A percentile compares a stretch with the other conserved stretches of the same genome.
These are phyloP conservation scores for Drosophila biarmipes DNA, from an alignment of 1,140 invertebrate genomes.

Conservation along the genomic window DNA sequence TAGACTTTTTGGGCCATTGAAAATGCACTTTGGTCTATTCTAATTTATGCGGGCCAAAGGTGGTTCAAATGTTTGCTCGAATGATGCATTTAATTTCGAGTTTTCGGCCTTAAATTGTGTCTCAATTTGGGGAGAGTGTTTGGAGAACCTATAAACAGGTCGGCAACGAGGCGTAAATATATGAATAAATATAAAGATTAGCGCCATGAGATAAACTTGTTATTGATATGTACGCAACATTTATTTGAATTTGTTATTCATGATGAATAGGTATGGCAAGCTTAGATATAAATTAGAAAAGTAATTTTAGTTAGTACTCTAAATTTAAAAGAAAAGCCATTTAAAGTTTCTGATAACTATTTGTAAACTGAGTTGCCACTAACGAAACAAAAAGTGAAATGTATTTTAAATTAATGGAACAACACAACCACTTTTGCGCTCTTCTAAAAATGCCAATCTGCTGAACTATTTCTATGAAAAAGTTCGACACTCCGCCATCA, in stretches of 20 bases:
- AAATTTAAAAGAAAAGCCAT: too few relatives aligned
- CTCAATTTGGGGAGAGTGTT: conserved; percentile 37
- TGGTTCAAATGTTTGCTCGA: conserved; percentile 60
- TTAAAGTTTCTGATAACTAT: too few relatives aligned
- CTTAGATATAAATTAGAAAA: too few relatives aligned
- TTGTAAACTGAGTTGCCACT: too few relatives aligned
- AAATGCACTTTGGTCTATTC: conserved; percentile 65
- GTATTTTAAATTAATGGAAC: background rate
- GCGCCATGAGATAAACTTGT: conserved; percentile 30
- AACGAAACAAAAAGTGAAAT: too few relatives aligned
- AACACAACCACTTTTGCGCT: background rate
- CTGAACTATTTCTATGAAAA: conserved; percentile 11
- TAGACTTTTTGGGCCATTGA: conserved; percentile 46
- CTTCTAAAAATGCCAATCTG: background rate
- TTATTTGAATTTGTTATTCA: background rate
- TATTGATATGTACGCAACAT: background rate
- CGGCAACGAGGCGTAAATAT: conserved; percentile 23
- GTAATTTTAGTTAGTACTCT: too few relatives aligned
- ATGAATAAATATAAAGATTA: conserved; percentile 34
- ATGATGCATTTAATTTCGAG: conserved; percentile 72
- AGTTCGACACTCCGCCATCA: background rate
- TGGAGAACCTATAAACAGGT: conserved; percentile 40
- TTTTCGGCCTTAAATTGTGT: conserved; percentile 32
- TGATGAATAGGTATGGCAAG: background rate
- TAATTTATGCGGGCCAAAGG: conserved; percentile 76